Percentiles rank a stretch among this genome's conserved stretches.
These are phyloP conservation scores for Brachyrhaphis roseni DNA, from an alignment of 2,797 vertebrate species.

Conservation along the genomic window DNA sequence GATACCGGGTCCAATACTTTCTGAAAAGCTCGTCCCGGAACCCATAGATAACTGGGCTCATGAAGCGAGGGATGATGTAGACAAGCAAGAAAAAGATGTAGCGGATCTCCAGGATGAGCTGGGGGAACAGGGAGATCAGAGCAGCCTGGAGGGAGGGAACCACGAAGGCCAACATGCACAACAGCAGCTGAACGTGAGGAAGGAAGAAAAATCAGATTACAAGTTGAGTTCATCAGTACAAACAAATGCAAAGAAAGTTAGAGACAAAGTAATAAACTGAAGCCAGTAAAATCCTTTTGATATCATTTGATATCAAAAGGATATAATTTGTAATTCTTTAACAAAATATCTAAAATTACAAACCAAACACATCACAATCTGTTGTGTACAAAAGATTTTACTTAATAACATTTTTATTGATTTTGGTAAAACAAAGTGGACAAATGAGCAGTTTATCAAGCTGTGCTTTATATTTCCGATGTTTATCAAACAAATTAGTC, in stretches of 20 bases:
- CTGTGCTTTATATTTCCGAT: neutral
- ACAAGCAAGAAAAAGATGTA: conserved; percentile 83
- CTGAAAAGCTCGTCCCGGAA: conserved; percentile 80
- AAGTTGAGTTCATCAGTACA: neutral
- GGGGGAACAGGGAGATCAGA: conserved; percentile 80
- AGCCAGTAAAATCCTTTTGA: neutral
- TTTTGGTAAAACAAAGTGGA: neutral
- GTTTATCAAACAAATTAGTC: neutral
- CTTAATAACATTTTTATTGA: neutral
- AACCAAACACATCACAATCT: neutral
- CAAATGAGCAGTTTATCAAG: neutral
- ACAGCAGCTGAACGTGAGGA: conserved; percentile 67
- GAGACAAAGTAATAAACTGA: neutral
- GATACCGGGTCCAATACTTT: conserved; percentile 74
- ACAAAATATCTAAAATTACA: neutral
- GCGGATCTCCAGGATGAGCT: conserved; percentile 77
- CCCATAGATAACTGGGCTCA: conserved; percentile 83
- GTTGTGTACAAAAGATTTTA: neutral
- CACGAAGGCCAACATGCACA: conserved; percentile 83
- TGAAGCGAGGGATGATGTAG: conserved; percentile 83
- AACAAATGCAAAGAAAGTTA: neutral
- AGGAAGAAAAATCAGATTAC: neutral
- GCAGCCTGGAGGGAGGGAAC: conserved; percentile 80
- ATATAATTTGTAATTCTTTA: neutral
- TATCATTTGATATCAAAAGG: neutral